Percentiles rank a stretch among this genome's conserved stretches.
phyloP scores from a whole-genome alignment of 1,140 invertebrate species.

The Euschistus heros region DNA sequence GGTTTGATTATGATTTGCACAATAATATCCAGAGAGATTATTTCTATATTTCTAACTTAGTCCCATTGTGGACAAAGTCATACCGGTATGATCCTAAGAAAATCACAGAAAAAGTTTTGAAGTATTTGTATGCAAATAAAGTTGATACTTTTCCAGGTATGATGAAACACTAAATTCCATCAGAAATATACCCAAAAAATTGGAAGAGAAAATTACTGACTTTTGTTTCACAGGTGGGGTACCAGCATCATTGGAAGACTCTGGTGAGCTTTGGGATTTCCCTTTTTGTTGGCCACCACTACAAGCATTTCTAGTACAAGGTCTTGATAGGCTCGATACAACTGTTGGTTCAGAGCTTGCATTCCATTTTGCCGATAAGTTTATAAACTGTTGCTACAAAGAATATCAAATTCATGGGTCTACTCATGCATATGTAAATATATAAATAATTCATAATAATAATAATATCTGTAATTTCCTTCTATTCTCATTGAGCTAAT shows the following conservation, averaged over 20 bases:
- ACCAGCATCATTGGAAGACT: constrained; percentile 56
- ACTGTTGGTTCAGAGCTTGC: constrained; percentile 40
- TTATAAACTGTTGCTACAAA: constrained; percentile 46
- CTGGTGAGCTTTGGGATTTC: constrained; percentile 80
- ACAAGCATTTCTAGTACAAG: constrained; percentile 53
- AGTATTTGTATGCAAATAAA: constrained; percentile 20
- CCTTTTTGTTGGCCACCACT: constrained; percentile 83
- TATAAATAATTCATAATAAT: no score
- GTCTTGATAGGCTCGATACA: constrained; percentile 40
- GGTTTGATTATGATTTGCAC: constrained; percentile 59
- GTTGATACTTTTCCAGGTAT: constrained; percentile 22
- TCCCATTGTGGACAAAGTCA: constrained; percentile 57
- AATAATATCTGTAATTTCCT: no score
- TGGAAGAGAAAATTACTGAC: background rate
- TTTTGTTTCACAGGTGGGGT: constrained; percentile 47
- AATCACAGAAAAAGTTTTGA: constrained; percentile 13
- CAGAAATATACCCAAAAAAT: background rate
- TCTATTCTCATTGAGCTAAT: constrained; percentile 54
- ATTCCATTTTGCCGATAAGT: constrained; percentile 43
- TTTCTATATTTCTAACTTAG: constrained; percentile 62
- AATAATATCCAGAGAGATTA: constrained; percentile 37
- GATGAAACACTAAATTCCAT: background rate
- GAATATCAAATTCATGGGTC: constrained; percentile 36
- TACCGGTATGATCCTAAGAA: constrained; percentile 31
- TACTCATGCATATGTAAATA: background rate